Percentiles rank a stretch among this genome's conserved stretches.
Conservation (phyloP, 2,888 invertebrate genomes). For the Drosophila mulleri region DNA sequence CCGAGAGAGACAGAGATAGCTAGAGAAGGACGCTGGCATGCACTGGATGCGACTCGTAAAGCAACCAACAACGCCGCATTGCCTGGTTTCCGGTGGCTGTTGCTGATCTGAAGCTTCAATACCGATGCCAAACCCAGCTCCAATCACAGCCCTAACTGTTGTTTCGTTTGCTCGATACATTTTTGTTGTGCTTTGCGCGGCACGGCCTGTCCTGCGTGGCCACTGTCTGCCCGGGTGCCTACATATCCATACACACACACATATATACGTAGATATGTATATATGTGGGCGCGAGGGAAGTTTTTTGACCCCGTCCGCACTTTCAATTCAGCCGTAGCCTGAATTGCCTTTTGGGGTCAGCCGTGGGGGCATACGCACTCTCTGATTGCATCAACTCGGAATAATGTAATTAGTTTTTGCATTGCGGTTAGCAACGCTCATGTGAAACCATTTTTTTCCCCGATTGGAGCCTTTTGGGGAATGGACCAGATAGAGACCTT, state of each 20-base stretch:
- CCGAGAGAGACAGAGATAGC: conserved; percentile 7
- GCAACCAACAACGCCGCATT: conserved; percentile 59
- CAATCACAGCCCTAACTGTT: conserved; percentile 26
- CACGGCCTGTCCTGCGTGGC: conserved; percentile 58
- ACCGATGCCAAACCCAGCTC: conserved; percentile 17
- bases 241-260: background rate
- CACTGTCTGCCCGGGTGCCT: conserved; percentile 1
- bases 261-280: background rate
- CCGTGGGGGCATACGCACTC: conserved; percentile 65
- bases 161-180: conserved; percentile 45
- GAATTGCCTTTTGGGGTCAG: conserved; percentile 59
- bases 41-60: conserved; percentile 66
- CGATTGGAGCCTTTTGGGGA: background rate
- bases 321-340: conserved; percentile 75
- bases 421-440: conserved; percentile 45
- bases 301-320: conserved; percentile 30
- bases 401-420: conserved; percentile 82
- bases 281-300: background rate
- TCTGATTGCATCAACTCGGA: conserved; percentile 79
- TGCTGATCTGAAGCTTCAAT: conserved; percentile 41
- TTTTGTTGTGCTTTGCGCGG: conserved; percentile 77
- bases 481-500: background rate
- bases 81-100: conserved; percentile 40
- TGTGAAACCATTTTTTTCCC: conserved; percentile 6
- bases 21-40: conserved; percentile 5